phyloP scores from a whole-genome alignment of 2,797 vertebrate genomes.

The Aplochiton taeniatus region DNA sequence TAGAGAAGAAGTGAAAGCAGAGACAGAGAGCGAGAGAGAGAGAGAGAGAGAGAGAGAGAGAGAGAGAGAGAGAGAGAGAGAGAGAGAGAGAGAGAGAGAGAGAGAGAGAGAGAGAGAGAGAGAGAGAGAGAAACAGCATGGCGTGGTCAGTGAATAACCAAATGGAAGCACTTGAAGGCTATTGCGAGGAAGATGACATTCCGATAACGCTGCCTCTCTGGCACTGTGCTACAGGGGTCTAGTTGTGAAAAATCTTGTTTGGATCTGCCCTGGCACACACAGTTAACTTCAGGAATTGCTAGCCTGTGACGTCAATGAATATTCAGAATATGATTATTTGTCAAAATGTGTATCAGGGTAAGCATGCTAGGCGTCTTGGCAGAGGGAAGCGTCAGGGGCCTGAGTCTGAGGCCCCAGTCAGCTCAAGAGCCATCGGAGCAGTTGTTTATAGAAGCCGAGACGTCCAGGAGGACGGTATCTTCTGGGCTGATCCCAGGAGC shows the following conservation, averaged over 20 bases:
- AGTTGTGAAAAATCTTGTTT: slow-evolving; percentile 35
- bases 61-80: not conserved
- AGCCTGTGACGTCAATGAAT: slow-evolving; percentile 50
- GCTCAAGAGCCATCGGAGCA: slow-evolving; percentile 65
- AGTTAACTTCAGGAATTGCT: slow-evolving; percentile 42
- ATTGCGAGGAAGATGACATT: slow-evolving; percentile 12
- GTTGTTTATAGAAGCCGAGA: slow-evolving; percentile 80
- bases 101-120: not conserved
- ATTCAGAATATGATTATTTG: slow-evolving; percentile 55
- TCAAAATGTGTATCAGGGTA: slow-evolving; percentile 40
- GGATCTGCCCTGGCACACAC: slow-evolving; percentile 40
- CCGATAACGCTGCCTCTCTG: slow-evolving; percentile 24
- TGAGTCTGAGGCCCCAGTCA: slow-evolving; percentile 52
- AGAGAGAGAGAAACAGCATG: slow-evolving; percentile 4
- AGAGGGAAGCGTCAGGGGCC: slow-evolving; percentile 19
- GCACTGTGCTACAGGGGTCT: slow-evolving; percentile 14
- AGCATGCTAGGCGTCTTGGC: slow-evolving; percentile 55
- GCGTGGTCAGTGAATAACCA: slow-evolving; percentile 24
- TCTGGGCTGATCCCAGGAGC: slow-evolving; percentile 76
- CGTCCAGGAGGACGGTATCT: slow-evolving; percentile 78
- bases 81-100: not conserved
- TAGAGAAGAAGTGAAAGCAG: too few species aligned
- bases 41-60: not conserved
- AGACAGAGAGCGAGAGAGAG: not conserved
- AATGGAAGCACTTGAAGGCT: slow-evolving; percentile 17